phyloP scores from a whole-genome alignment of 1,140 invertebrate genomes.

The Littorina saxatilis region DNA sequence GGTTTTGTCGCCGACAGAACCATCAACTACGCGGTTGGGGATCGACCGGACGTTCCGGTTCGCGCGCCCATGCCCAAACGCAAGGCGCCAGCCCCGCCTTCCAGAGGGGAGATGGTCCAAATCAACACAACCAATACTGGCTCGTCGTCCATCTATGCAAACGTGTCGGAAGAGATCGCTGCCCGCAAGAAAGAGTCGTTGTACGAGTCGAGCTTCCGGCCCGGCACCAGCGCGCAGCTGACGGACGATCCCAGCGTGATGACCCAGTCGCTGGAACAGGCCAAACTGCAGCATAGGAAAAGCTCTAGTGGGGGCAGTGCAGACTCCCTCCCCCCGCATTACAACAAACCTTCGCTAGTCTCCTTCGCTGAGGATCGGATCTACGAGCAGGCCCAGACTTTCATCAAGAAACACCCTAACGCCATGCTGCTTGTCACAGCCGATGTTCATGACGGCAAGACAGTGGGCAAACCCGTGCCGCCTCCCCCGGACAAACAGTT shows the following conservation, averaged over 20 bases:
- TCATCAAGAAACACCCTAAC: conserved; percentile 71
- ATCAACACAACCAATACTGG: conserved; percentile 58
- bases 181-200: conserved; percentile 49
- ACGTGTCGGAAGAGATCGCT: conserved; percentile 56
- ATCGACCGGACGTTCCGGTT: conserved; percentile 32
- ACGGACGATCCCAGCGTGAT: conserved; percentile 56
- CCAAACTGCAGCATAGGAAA: conserved; percentile 55
- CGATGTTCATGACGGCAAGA: conserved; percentile 55
- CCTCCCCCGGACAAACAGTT: conserved; percentile 26
- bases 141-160: conserved; percentile 55
- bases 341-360: conserved; percentile 35
- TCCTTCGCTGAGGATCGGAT: conserved; percentile 71
- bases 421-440: conserved; percentile 70
- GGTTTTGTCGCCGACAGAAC: neutral
- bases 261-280: conserved; percentile 47
- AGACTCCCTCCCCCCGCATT: conserved; percentile 7
- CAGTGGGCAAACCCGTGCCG: conserved; percentile 19
- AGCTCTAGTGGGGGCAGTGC: conserved; percentile 52
- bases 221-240: conserved; percentile 65
- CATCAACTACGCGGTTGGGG: neutral
- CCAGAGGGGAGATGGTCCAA: conserved; percentile 61
- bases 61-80: conserved; percentile 54
- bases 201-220: conserved; percentile 73
- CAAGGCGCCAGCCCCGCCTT: conserved; percentile 56
- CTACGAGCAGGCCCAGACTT: conserved; percentile 64